These are phyloP conservation scores for Tetragnatha montana DNA, from an alignment of 2,888 invertebrate genomes.

Conservation along the genomic window DNA sequence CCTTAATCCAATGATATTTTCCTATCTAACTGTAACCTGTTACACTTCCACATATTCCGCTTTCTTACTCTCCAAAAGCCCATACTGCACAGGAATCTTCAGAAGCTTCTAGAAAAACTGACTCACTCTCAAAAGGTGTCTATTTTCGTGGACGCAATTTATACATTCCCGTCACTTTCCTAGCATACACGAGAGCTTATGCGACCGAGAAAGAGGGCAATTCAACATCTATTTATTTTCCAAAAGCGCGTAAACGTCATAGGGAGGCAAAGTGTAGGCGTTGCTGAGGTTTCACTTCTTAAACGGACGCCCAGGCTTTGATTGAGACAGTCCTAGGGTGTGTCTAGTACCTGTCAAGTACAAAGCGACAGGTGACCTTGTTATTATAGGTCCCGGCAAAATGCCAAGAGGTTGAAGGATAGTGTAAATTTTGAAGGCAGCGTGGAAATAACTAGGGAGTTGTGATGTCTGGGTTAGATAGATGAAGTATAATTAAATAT, in stretches of 20 bases:
- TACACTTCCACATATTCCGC: too few relatives aligned
- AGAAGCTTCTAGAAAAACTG: not conserved
- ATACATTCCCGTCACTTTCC: not conserved
- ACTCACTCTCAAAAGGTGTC: not conserved
- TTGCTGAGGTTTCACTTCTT: not conserved
- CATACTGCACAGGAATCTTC: not conserved
- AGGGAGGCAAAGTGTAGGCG: slow-evolving; percentile 10
- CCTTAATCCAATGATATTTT: too few relatives aligned
- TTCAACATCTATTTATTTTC: slow-evolving; percentile 23
- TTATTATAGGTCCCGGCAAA: slow-evolving; percentile 10
- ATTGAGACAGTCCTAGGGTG: slow-evolving; percentile 5
- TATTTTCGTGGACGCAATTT: slow-evolving; percentile 11
- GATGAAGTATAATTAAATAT: not conserved
- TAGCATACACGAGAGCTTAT: slow-evolving; percentile 1
- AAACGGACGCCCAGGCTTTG: not conserved
- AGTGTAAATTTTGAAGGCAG: not conserved
- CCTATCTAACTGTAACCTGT: too few relatives aligned
- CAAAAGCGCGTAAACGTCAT: not conserved
- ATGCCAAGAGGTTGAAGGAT: not conserved
- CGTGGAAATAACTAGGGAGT: not conserved
- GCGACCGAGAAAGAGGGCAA: slow-evolving; percentile 13
- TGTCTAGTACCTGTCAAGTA: slow-evolving; percentile 21
- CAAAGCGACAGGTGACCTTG: slow-evolving; percentile 35
- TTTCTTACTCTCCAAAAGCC: too few relatives aligned
- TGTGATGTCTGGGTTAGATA: not conserved